A percentile compares a stretch with the other conserved stretches of the same genome.
Evolutionary conservation across 2,113 vertebrate genomes (phyloP).

Genomic region (Neoarius graeffei): DNA sequence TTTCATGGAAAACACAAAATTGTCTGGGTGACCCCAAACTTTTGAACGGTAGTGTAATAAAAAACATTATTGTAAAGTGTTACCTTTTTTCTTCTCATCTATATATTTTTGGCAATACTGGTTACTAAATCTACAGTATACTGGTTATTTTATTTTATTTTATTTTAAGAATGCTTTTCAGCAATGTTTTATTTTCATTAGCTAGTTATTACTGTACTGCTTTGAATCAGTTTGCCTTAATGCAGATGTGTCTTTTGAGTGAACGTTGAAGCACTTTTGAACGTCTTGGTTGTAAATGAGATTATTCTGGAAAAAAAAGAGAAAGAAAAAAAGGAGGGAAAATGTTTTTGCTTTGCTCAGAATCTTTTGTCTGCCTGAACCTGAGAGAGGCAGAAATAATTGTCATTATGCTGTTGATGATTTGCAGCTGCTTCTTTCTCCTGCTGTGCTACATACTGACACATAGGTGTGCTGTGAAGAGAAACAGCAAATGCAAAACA

Average conservation of each 20-base stretch:
- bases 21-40: no score
- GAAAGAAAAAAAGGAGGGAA: neutral
- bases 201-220: neutral
- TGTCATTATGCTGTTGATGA: neutral
- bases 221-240: neutral
- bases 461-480: neutral
- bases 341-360: neutral
- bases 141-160: neutral
- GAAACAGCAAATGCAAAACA: neutral
- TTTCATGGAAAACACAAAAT: no score
- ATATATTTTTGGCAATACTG: neutral
- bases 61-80: neutral
- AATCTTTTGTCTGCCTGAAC: neutral
- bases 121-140: neutral
- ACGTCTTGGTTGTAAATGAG: neutral
- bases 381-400: neutral
- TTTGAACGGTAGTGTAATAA: no score
- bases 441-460: neutral
- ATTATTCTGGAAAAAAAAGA: neutral
- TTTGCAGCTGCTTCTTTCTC: slow-evolving; percentile 7
- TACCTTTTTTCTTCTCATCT: neutral
- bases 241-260: neutral
- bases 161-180: neutral
- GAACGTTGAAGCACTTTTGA: neutral
- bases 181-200: no score